Evolutionary conservation across 2,888 invertebrate species (phyloP).

Genomic region (Selenia dentaria): DNA sequence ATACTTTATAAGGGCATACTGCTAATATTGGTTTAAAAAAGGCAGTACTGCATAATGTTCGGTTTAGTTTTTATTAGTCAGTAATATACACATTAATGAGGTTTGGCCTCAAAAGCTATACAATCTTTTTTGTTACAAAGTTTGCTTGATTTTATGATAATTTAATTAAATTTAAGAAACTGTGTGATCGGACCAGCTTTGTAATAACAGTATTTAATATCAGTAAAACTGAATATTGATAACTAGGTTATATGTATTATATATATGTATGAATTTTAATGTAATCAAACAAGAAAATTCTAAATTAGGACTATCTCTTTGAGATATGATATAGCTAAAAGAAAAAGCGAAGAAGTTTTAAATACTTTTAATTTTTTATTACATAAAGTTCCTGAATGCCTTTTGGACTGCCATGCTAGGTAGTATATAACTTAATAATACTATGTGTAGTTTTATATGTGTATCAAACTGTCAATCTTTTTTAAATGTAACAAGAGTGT

Average conservation of each 20-base stretch:
- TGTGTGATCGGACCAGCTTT: conserved; percentile 72
- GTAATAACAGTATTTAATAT: conserved; percentile 55
- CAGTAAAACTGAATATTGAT: conserved; percentile 69
- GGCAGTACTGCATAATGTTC: conserved; percentile 45
- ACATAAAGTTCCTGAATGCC: conserved; percentile 48
- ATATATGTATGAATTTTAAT: conserved; percentile 40
- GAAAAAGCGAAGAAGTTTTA: neutral
- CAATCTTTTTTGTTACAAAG: conserved; percentile 57
- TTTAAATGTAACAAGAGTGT: conserved; percentile 2
- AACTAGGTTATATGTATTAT: too few species aligned
- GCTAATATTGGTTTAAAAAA: conserved; percentile 57
- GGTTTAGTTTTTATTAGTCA: conserved; percentile 41
- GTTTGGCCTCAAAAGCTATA: conserved; percentile 24
- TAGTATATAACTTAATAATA: conserved; percentile 29
- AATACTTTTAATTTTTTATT: conserved; percentile 32
- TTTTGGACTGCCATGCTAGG: conserved; percentile 37
- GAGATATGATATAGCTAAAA: conserved; percentile 39
- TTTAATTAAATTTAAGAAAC: conserved; percentile 42
- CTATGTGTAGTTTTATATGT: conserved; percentile 27
- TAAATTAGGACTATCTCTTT: conserved; percentile 56
- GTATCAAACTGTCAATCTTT: conserved; percentile 21
- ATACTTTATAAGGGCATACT: conserved; percentile 46
- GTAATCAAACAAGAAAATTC: conserved; percentile 45
- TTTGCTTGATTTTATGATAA: conserved; percentile 65
- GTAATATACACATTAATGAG: conserved; percentile 32